Evolutionary conservation across 2,888 invertebrate species (phyloP).

Genomic region (Pasiphila rectangulata): DNA sequence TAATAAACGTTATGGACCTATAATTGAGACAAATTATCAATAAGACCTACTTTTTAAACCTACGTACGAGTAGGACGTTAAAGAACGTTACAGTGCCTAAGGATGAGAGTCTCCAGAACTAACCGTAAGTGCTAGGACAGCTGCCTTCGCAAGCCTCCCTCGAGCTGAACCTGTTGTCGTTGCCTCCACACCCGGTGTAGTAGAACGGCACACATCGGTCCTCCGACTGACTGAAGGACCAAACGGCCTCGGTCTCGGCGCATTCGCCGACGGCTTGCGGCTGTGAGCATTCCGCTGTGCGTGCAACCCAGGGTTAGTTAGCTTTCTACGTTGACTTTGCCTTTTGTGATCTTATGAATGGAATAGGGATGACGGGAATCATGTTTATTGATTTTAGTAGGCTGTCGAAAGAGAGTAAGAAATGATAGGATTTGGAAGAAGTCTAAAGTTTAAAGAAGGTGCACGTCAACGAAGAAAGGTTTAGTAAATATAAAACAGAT

Average conservation of each 20-base stretch:
- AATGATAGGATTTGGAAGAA: neutral
- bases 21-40: no score
- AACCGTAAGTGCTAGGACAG: slow-evolving; percentile 90
- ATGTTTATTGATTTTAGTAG: no score
- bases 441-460: no score
- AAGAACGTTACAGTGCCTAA: no score
- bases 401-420: no score
- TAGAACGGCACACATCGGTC: slow-evolving; percentile 95
- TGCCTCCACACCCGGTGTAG: slow-evolving; percentile 95
- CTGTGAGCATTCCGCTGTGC: slow-evolving; percentile 87
- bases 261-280: slow-evolving; percentile 89
- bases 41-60: no score
- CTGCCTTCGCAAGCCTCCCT: slow-evolving; percentile 86
- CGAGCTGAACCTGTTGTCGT: slow-evolving; percentile 90
- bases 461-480: slow-evolving; percentile 29
- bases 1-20: no score
- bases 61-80: no score
- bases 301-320: slow-evolving; percentile 58
- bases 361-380: no score
- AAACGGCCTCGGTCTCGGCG: slow-evolving; percentile 86
- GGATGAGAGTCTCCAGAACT: slow-evolving; percentile 59
- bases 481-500: slow-evolving; percentile 16
- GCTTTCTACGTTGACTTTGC: slow-evolving; percentile 27
- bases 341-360: neutral
- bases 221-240: slow-evolving; percentile 92